phyloP scores from a whole-genome alignment of 2,113 vertebrate genomes.

The Eurystomus gularis region DNA sequence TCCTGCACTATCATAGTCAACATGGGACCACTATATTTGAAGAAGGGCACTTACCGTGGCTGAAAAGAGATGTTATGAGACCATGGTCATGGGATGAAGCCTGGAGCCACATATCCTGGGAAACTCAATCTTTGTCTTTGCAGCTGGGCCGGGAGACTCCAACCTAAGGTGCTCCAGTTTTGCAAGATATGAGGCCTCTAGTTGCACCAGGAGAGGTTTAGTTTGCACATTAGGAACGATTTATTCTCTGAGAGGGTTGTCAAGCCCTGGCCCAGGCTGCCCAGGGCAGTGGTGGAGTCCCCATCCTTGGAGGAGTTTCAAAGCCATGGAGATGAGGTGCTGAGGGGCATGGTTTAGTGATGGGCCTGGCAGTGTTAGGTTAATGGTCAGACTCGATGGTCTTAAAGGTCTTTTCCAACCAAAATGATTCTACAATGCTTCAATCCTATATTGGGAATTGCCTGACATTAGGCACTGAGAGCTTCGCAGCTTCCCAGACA shows the following conservation, averaged over 20 bases:
- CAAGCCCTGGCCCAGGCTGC: no score
- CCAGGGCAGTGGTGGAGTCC: no score
- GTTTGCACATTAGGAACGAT: no score
- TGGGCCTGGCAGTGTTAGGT: no score
- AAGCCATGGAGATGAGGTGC: no score
- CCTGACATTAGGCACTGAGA: background rate
- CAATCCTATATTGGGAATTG: background rate
- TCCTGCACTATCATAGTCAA: background rate
- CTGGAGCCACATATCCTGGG: background rate
- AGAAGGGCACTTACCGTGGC: background rate
- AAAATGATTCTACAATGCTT: no score
- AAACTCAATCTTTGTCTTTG: background rate
- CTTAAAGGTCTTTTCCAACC: no score
- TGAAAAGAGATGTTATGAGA: background rate
- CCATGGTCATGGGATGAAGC: accelerated
- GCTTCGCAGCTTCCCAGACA: background rate
- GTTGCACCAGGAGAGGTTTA: no score
- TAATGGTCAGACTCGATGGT: no score
- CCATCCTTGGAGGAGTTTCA: no score
- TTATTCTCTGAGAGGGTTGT: no score
- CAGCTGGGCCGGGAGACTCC: background rate
- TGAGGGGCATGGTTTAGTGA: no score
- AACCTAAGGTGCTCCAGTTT: background rate
- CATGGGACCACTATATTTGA: background rate
- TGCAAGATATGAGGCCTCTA: background rate